phyloP scores from a whole-genome alignment of 1,140 invertebrate genomes.

The Ceratina japonica region DNA sequence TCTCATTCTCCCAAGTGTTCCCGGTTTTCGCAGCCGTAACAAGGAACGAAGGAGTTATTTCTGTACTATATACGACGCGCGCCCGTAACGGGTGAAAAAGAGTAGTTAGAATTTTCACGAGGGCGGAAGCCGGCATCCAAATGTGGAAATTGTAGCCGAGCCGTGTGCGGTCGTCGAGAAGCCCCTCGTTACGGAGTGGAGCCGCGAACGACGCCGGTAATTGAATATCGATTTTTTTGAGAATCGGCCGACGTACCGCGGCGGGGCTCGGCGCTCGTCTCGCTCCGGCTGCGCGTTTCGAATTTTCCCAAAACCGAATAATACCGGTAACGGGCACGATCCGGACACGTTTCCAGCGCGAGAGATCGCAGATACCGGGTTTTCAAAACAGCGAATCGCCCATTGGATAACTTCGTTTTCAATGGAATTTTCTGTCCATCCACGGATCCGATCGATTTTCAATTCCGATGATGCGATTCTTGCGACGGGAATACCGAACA shows the following conservation, averaged over 20 bases:
- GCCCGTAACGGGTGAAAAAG: not conserved
- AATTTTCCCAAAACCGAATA: not conserved
- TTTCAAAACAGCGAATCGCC: constrained; percentile 12
- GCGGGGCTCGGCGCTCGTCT: not conserved
- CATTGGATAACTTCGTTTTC: not conserved
- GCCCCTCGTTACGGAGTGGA: constrained; percentile 6
- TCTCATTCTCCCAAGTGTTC: constrained; percentile 60
- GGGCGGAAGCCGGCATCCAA: not conserved
- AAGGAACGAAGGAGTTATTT: not conserved
- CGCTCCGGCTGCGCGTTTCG: not conserved
- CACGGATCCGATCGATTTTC: not conserved
- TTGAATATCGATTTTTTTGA: constrained; percentile 38
- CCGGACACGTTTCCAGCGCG: not conserved
- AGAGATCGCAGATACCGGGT: not conserved
- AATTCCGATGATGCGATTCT: too few relatives aligned
- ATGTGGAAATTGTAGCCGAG: not conserved
- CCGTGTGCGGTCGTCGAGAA: not conserved
- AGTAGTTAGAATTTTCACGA: constrained; percentile 1
- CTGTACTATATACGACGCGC: not conserved
- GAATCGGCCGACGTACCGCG: not conserved
- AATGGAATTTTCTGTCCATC: not conserved
- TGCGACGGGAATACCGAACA: not conserved
- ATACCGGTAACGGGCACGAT: too few relatives aligned
- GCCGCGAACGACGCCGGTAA: constrained; percentile 1
- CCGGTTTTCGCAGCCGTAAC: not conserved